Percentiles rank a stretch among this genome's conserved stretches.
phyloP scores from a whole-genome alignment of 2,888 invertebrate species.

The Xanthorhoe spadicearia region DNA sequence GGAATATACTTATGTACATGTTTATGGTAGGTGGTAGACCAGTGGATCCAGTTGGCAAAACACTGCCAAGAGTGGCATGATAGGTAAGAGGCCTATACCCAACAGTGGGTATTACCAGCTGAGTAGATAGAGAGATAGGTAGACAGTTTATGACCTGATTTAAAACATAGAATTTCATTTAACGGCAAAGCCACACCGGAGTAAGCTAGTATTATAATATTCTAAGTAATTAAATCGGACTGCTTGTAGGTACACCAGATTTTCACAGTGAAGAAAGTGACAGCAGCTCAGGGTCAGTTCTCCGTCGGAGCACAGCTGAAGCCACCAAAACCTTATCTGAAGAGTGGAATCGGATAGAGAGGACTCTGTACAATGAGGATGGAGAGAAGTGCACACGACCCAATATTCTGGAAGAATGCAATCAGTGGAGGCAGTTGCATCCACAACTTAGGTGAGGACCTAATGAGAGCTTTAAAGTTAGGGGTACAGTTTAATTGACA shows the following conservation, averaged over 20 bases:
- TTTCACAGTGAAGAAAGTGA: constrained; percentile 80
- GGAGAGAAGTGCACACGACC: constrained; percentile 76
- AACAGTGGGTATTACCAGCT: too few relatives aligned
- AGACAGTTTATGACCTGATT: too few relatives aligned
- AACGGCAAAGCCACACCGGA: too few relatives aligned
- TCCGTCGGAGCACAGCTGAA: constrained; percentile 78
- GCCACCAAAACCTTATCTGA: constrained; percentile 77
- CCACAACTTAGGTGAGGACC: constrained; percentile 81
- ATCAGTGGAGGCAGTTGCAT: constrained; percentile 84
- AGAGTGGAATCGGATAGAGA: constrained; percentile 85
- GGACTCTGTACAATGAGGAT: constrained; percentile 83
- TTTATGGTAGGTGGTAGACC: too few relatives aligned
- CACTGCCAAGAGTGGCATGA: too few relatives aligned
- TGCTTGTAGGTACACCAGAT: constrained; percentile 70
- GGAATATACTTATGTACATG: too few relatives aligned
- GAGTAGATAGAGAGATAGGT: too few relatives aligned
- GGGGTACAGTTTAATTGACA: too few relatives aligned
- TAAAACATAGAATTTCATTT: too few relatives aligned
- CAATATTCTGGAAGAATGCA: constrained; percentile 84
- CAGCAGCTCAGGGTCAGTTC: constrained; percentile 81
- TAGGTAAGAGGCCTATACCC: too few relatives aligned
- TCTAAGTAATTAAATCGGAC: neutral
- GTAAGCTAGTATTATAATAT: neutral
- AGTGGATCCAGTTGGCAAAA: too few relatives aligned
- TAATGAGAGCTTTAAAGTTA: too few relatives aligned